Percentiles rank a stretch among this genome's conserved stretches.
Evolutionary conservation across 2,888 invertebrate genomes (phyloP).

Genomic region (Perithous albicinctus): DNA sequence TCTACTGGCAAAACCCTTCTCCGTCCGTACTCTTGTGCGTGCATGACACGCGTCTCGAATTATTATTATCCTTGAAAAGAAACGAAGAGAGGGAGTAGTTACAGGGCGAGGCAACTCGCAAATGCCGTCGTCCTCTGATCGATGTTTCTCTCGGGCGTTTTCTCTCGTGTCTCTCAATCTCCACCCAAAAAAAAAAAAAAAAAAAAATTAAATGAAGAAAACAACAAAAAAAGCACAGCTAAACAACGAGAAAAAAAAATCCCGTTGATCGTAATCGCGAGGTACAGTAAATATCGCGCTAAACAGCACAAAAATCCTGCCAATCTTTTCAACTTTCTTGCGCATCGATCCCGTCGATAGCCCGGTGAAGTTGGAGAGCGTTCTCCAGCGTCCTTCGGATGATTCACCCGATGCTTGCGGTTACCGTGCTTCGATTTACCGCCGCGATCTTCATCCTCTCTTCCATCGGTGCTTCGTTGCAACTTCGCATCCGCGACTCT

Average conservation of each 20-base stretch:
- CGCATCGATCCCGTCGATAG: background rate
- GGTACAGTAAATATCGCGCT: background rate
- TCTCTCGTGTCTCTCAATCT: constrained; percentile 4
- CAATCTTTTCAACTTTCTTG: background rate
- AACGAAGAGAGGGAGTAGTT: constrained; percentile 28
- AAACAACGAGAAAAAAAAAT: background rate
- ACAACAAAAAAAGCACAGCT: too few relatives aligned
- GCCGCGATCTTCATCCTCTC: constrained; percentile 47
- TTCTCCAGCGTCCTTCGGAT: constrained; percentile 73
- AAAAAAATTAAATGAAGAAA: too few relatives aligned
- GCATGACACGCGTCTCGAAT: constrained; percentile 67
- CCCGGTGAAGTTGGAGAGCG: constrained; percentile 33
- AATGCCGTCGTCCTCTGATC: constrained; percentile 55
- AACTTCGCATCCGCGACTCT: background rate
- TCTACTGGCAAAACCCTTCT: constrained; percentile 54
- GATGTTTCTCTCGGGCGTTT: constrained; percentile 37
- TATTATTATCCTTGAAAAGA: constrained; percentile 62
- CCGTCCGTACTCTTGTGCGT: constrained; percentile 43
- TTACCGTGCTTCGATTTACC: constrained; percentile 64
- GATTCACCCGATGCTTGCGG: constrained; percentile 78
- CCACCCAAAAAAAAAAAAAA: too few relatives aligned
- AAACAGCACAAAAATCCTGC: background rate
- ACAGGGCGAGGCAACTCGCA: constrained; percentile 62
- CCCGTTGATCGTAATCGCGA: background rate
- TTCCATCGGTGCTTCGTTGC: background rate